A percentile compares a stretch with the other conserved stretches of the same genome.
Conservation (phyloP, 2,797 vertebrate species). For the Alcedo atthis region DNA sequence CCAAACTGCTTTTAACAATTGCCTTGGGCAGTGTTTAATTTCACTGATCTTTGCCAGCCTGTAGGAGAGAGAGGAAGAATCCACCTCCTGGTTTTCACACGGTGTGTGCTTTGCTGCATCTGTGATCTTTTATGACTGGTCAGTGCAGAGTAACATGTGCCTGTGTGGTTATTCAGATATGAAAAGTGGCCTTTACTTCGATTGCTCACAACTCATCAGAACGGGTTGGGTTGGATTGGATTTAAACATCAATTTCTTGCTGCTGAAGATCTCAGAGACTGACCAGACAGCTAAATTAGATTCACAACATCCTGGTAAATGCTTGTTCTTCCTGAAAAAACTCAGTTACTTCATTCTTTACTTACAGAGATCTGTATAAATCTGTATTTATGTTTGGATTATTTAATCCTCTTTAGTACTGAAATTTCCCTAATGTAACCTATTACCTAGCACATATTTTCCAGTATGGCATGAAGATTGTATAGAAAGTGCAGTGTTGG, state of each 20-base stretch:
- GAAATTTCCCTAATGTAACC: not conserved
- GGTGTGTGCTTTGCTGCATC: not conserved
- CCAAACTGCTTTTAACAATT: slow-evolving; percentile 64
- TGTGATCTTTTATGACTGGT: slow-evolving; percentile 15
- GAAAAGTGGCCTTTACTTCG: not conserved
- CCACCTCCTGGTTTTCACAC: slow-evolving; percentile 11
- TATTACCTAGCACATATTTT: not conserved
- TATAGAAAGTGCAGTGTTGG: not conserved
- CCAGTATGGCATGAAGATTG: not conserved
- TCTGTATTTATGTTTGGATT: not conserved
- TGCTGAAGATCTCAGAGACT: not conserved
- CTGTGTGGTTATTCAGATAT: not conserved
- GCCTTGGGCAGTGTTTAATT: slow-evolving; percentile 61
- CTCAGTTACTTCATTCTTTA: not conserved
- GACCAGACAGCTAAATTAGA: not conserved
- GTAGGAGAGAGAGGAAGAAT: slow-evolving; percentile 14
- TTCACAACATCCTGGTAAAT: not conserved
- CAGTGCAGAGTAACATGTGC: not conserved
- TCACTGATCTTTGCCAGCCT: slow-evolving; percentile 58
- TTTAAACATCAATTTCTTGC: not conserved
- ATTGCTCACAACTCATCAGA: not conserved
- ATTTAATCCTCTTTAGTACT: not conserved
- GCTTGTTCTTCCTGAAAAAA: not conserved
- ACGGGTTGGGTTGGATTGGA: not conserved
- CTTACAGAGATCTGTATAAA: not conserved